Evolutionary conservation across 2,888 invertebrate species (phyloP).

Genomic region (Chirona hameri): DNA sequence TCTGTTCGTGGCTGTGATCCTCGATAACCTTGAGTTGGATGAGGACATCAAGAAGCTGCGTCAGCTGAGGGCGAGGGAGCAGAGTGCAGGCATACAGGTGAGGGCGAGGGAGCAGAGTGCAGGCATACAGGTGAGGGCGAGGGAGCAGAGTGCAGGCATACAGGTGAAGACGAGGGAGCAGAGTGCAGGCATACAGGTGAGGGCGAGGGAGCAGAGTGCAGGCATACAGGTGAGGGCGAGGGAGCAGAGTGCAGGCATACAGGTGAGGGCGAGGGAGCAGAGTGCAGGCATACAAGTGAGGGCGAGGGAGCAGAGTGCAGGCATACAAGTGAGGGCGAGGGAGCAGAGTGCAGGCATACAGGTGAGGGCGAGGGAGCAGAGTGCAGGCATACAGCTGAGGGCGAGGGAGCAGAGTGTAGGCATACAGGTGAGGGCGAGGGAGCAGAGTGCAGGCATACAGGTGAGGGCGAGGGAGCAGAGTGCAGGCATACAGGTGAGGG

Average conservation of each 20-base stretch:
- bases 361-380: too few relatives aligned
- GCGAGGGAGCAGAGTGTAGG: conserved; percentile 95
- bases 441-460: too few relatives aligned
- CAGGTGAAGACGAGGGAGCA: too few relatives aligned
- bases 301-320: too few relatives aligned
- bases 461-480: conserved; percentile 95
- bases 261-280: conserved; percentile 93
- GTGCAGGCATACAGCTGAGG: too few relatives aligned
- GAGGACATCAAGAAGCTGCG: conserved; percentile 99
- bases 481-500: conserved; percentile 58
- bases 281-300: conserved; percentile 64
- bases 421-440: conserved; percentile 34
- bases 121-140: conserved; percentile 92
- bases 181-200: too few relatives aligned
- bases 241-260: too few relatives aligned
- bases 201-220: conserved; percentile 95
- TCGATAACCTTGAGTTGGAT: conserved; percentile 98
- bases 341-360: conserved; percentile 82
- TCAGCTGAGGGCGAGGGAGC: conserved; percentile 93
- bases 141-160: conserved; percentile 87
- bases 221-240: conserved; percentile 49
- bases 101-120: too few relatives aligned
- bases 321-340: conserved; percentile 90
- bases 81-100: conserved; percentile 67
- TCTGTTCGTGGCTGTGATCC: conserved; percentile 98